phyloP scores from a whole-genome alignment of 1,140 invertebrate species.

The Lethocerus indicus region DNA sequence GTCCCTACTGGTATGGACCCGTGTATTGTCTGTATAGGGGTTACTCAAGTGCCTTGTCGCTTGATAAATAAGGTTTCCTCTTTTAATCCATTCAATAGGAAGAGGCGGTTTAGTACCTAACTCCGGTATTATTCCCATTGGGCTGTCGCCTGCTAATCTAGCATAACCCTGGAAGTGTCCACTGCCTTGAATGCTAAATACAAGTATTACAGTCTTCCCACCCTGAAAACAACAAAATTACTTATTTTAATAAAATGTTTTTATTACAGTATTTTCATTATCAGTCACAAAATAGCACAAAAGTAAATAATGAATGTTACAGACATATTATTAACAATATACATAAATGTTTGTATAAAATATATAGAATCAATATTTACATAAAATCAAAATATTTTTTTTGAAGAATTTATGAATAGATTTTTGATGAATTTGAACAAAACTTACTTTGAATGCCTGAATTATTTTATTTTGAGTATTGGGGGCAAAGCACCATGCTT shows the following conservation, averaged over 20 bases:
- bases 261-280: not conserved
- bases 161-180: conserved; percentile 36
- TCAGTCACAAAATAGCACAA: not conserved
- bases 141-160: conserved; percentile 22
- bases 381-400: not conserved
- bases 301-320: not conserved
- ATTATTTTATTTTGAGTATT: conserved; percentile 28
- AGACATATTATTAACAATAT: not conserved
- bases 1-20: conserved; percentile 30
- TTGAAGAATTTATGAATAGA: not conserved
- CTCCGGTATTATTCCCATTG: conserved; percentile 22
- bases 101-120: conserved; percentile 21
- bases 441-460: conserved; percentile 27
- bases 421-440: not conserved
- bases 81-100: conserved; percentile 31
- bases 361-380: not conserved
- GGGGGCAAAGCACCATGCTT: conserved; percentile 29
- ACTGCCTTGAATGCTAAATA: conserved; percentile 34
- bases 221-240: conserved; percentile 21
- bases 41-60: conserved; percentile 28
- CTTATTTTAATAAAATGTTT: not conserved
- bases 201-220: conserved; percentile 28
- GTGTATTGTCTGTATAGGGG: conserved; percentile 31
- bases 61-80: conserved; percentile 30
- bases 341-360: not conserved